A percentile compares a stretch with the other conserved stretches of the same genome.
Conservation (phyloP, 2,797 vertebrate species). For the Cossypha dichroa region DNA sequence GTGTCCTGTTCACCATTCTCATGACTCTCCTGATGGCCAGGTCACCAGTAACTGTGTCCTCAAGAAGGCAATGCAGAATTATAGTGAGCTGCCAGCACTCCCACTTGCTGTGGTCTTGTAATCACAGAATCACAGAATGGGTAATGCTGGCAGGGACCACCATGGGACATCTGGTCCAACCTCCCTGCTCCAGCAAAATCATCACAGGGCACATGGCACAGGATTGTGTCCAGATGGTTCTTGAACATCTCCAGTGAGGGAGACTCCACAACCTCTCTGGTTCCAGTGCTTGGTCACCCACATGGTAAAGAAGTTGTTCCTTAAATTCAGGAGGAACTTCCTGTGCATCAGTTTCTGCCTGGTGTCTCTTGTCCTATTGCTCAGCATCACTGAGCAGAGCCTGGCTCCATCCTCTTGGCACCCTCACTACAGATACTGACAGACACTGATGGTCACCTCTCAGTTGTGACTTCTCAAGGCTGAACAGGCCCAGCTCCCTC, state of each 20-base stretch:
- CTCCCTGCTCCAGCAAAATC: background rate
- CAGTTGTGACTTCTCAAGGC: too few relatives aligned
- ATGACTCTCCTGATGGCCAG: background rate
- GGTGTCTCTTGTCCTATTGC: background rate
- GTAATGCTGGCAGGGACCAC: accelerated
- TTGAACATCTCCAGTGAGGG: background rate
- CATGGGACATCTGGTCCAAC: accelerated
- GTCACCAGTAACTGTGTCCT: too few relatives aligned
- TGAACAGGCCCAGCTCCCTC: too few relatives aligned
- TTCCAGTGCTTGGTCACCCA: accelerated
- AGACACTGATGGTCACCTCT: background rate
- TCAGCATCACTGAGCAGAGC: accelerated
- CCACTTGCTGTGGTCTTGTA: background rate
- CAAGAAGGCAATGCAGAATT: accelerated
- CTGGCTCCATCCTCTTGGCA: background rate
- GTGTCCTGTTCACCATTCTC: background rate
- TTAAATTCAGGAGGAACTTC: background rate
- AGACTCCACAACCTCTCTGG: accelerated
- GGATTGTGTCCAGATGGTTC: accelerated
- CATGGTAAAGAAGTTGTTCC: background rate
- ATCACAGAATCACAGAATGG: background rate
- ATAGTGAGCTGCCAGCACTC: background rate
- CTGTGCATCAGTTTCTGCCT: background rate
- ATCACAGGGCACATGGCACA: too few relatives aligned
- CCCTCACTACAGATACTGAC: background rate